A percentile compares a stretch with the other conserved stretches of the same genome.
Evolutionary conservation across 2,797 vertebrate genomes (phyloP).

Genomic region (Anabacerthia variegaticeps): DNA sequence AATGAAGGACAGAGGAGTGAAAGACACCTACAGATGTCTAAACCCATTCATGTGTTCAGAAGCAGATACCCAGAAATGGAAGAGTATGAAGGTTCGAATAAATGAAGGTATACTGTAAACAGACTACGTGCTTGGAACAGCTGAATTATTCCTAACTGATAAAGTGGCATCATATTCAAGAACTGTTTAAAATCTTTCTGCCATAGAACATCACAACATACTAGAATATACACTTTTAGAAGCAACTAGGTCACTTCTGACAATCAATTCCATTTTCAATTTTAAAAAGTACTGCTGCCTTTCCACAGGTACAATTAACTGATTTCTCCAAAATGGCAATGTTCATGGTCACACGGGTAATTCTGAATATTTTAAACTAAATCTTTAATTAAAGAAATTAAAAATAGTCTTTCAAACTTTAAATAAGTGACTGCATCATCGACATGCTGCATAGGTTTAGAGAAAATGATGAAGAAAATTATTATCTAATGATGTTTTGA

Average conservation of each 20-base stretch:
- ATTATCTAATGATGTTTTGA: background rate
- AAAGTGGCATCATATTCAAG: background rate
- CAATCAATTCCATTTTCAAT: background rate
- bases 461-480: background rate
- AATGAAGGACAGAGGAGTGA: background rate
- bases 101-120: background rate
- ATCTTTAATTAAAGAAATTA: background rate
- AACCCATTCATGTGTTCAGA: background rate
- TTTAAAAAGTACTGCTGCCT: background rate
- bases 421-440: background rate
- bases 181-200: background rate
- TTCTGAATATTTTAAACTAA: background rate
- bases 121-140: background rate
- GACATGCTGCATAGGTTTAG: background rate
- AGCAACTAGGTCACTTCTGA: background rate
- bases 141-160: background rate
- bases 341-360: background rate
- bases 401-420: background rate
- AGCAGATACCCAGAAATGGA: background rate
- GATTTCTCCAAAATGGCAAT: background rate
- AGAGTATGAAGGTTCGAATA: background rate
- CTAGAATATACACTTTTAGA: background rate
- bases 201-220: background rate
- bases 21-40: background rate
- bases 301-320: background rate